Evolutionary conservation across 2,888 invertebrate species (phyloP).

Genomic region (Amaurobius ferox): DNA sequence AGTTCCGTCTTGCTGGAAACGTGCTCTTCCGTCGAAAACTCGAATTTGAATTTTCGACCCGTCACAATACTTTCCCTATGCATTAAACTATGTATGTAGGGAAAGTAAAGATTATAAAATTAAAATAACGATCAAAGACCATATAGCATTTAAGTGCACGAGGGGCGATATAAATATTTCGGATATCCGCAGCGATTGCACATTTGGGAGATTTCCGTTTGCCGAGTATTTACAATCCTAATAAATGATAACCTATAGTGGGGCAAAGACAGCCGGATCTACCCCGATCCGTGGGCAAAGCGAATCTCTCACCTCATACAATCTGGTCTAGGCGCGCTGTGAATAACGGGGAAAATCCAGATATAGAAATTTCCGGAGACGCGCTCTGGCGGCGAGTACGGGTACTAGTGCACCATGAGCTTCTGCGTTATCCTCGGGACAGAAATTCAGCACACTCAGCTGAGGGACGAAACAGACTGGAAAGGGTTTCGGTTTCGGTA

Average conservation of each 20-base stretch:
- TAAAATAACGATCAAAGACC: no score
- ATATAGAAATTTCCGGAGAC: slow-evolving; percentile 17
- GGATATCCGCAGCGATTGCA: no score
- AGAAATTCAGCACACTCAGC: neutral
- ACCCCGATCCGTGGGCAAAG: neutral
- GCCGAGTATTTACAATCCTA: neutral
- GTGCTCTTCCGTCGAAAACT: no score
- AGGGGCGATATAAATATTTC: no score
- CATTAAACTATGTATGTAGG: no score
- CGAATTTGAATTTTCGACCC: no score
- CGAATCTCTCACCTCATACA: neutral
- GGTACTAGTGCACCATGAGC: neutral
- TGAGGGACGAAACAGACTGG: neutral
- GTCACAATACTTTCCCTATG: no score
- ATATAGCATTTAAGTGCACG: no score
- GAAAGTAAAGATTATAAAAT: no score
- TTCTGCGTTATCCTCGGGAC: neutral
- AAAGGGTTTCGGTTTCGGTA: slow-evolving; percentile 4
- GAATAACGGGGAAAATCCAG: slow-evolving; percentile 24
- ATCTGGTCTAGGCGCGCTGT: neutral
- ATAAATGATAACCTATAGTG: neutral
- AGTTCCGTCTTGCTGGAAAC: no score
- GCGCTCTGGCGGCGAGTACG: slow-evolving; percentile 14
- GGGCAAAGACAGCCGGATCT: neutral
- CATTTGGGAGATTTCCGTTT: no score